Evolutionary conservation across 2,113 vertebrate genomes (phyloP).

Genomic region (Pachyramphus minor): DNA sequence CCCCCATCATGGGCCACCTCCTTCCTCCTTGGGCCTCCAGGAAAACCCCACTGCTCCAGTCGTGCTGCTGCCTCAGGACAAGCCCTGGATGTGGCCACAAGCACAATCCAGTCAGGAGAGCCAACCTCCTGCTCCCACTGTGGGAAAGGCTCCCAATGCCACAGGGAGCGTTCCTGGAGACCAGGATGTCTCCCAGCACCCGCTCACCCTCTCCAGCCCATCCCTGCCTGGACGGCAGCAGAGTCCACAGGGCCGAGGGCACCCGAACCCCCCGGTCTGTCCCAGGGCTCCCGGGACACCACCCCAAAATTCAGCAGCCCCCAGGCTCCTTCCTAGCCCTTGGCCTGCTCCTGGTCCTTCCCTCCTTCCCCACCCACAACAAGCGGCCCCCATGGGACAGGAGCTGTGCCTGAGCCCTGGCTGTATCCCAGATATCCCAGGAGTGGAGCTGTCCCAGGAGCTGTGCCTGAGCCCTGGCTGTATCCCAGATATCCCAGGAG

Average conservation of each 20-base stretch:
- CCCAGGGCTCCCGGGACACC: rapidly evolving
- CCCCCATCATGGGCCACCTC: not conserved
- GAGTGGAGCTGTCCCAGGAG: too few species aligned
- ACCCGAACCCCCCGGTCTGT: not conserved
- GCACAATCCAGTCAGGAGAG: not conserved
- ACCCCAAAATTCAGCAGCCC: not conserved
- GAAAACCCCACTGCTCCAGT: not conserved
- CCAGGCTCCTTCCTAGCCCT: not conserved
- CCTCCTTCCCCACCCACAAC: not conserved
- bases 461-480: too few species aligned
- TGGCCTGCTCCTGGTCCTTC: not conserved
- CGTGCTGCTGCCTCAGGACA: not conserved
- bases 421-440: not conserved
- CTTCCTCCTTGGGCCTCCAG: not conserved
- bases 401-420: rapidly evolving
- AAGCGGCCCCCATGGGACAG: too few species aligned
- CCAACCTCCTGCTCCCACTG: not conserved
- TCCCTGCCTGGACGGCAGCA: not conserved
- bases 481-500: not conserved
- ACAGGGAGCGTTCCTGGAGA: not conserved
- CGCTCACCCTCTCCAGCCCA: not conserved
- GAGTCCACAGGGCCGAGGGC: rapidly evolving
- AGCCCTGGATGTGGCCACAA: not conserved
- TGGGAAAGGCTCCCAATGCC: not conserved
- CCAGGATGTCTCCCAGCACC: not conserved